phyloP scores from a whole-genome alignment of 2,888 invertebrate genomes.

The Calameuta idolon region DNA sequence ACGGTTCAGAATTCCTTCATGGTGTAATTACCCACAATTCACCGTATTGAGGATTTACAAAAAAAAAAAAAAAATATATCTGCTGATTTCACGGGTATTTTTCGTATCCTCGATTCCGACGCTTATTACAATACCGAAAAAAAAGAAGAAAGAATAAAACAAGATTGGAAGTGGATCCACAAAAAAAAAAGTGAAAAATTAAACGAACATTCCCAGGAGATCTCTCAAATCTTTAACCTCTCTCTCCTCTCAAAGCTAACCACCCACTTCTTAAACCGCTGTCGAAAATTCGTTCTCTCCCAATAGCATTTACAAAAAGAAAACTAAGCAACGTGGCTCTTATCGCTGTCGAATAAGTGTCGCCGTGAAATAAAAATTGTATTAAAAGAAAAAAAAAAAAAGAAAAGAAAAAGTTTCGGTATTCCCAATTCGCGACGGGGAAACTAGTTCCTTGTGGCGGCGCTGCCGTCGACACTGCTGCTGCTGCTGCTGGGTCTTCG shows the following conservation, averaged over 20 bases:
- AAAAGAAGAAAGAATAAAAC: too few species aligned
- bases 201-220: not conserved
- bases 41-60: not conserved
- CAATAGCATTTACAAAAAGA: not conserved
- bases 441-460: not conserved
- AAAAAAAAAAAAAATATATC: not conserved
- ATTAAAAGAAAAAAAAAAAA: not conserved
- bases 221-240: not conserved
- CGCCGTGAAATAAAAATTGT: not conserved
- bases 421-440: not conserved
- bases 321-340: not conserved
- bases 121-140: not conserved
- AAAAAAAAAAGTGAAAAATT: not conserved
- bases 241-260: not conserved
- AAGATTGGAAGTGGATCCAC: not conserved
- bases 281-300: not conserved
- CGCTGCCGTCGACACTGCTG: not conserved
- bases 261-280: not conserved
- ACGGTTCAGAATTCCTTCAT: not conserved
- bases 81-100: not conserved
- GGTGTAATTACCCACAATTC: not conserved
- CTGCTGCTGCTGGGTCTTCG: not conserved
- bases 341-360: not conserved
- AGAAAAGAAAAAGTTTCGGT: not conserved
- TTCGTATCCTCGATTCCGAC: not conserved